Percentiles rank a stretch among this genome's conserved stretches.
Conservation (phyloP, 2,888 invertebrate genomes). For the Dione juno region DNA sequence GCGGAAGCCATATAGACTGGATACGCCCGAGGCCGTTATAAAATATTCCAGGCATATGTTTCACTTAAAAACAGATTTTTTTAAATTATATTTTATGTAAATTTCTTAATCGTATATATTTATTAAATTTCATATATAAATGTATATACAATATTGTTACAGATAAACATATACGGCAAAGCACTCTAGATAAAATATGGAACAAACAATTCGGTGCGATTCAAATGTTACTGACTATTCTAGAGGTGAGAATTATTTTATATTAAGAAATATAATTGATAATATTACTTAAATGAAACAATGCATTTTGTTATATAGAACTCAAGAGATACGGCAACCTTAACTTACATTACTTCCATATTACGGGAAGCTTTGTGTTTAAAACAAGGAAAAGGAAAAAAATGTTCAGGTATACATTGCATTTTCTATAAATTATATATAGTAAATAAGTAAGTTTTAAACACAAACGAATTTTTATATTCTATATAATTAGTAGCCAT, state of each 20-base stretch:
- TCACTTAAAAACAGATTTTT: background rate
- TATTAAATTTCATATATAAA: background rate
- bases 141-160: conserved; percentile 48
- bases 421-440: background rate
- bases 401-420: conserved; percentile 66
- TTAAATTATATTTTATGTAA: background rate
- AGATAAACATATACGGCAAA: conserved; percentile 84
- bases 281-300: background rate
- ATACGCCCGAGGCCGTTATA: conserved; percentile 43
- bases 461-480: conserved; percentile 5
- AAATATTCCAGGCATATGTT: conserved; percentile 6
- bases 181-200: conserved; percentile 83
- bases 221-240: conserved; percentile 79
- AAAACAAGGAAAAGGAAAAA: conserved; percentile 81
- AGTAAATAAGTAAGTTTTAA: background rate
- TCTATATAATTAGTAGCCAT: conserved; percentile 58
- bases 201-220: conserved; percentile 82
- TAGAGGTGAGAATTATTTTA: conserved; percentile 74
- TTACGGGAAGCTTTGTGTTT: conserved; percentile 84
- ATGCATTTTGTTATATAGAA: conserved; percentile 60
- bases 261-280: background rate
- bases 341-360: conserved; percentile 82
- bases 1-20: conserved; percentile 57
- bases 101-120: too few species aligned
- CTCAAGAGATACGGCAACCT: conserved; percentile 80